Conservation (phyloP, 2,113 vertebrate species). For the Daboia siamensis region DNA sequence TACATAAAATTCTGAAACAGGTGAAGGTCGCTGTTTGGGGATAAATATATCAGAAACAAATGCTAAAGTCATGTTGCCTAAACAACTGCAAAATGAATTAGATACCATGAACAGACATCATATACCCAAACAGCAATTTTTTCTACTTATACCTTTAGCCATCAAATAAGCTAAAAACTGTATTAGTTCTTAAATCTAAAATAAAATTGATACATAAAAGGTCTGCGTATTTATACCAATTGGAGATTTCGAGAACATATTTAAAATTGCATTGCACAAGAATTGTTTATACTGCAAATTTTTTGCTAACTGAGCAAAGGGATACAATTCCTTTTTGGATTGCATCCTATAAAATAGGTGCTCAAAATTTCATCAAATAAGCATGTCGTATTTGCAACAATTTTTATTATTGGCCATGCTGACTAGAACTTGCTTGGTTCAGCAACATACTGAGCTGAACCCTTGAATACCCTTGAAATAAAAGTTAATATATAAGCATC, state of each 20-base stretch:
- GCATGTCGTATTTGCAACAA: background rate
- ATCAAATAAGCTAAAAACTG: slow-evolving; percentile 39
- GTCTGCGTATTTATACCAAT: slow-evolving; percentile 50
- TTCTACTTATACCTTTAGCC: slow-evolving; percentile 8
- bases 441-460: background rate
- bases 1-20: background rate
- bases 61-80: background rate
- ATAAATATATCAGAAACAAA: background rate
- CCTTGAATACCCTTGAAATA: background rate
- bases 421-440: background rate
- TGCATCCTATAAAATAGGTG: background rate
- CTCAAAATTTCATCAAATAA: slow-evolving; percentile 20
- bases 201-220: slow-evolving; percentile 39
- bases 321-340: slow-evolving; percentile 45
- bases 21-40: background rate
- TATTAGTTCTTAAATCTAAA: slow-evolving; percentile 44
- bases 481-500: background rate
- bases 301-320: slow-evolving; percentile 33
- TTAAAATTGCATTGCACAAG: slow-evolving; percentile 56
- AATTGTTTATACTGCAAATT: slow-evolving; percentile 55
- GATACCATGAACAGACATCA: background rate
- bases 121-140: slow-evolving; percentile 30
- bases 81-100: background rate
- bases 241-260: slow-evolving; percentile 52
- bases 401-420: background rate